These are phyloP conservation scores for Actinernus sp. DNA, from an alignment of 92 coral and sea anemone species.

Conservation along the genomic window DNA sequence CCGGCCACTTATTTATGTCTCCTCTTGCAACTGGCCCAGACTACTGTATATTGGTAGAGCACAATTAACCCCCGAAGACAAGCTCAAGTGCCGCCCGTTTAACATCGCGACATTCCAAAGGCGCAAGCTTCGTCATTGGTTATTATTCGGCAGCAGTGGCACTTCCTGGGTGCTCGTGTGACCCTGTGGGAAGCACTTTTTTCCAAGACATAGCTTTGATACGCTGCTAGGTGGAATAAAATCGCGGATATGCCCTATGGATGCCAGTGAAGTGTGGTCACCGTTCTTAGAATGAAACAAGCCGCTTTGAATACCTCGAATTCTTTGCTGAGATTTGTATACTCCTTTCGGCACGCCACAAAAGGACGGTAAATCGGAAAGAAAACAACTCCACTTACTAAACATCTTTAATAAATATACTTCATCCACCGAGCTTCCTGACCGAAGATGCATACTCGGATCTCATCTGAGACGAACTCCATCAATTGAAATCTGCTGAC, in stretches of 20 bases:
- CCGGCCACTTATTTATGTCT: slow-evolving; percentile 34
- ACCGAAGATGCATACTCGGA: neutral
- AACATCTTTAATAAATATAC: neutral
- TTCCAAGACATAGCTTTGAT: neutral
- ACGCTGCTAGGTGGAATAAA: neutral
- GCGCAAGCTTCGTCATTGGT: neutral
- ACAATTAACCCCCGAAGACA: slow-evolving; percentile 28
- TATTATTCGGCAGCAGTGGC: slow-evolving; percentile 11
- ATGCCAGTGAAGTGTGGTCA: slow-evolving; percentile 13
- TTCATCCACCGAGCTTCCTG: neutral
- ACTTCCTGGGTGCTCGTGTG: slow-evolving; percentile 9
- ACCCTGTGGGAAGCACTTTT: neutral
- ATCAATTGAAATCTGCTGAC: neutral
- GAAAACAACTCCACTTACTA: neutral
- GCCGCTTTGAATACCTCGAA: slow-evolving; percentile 86
- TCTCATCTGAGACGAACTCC: neutral
- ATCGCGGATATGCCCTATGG: slow-evolving; percentile 23
- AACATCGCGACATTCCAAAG: slow-evolving; percentile 12
- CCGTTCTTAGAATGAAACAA: slow-evolving; percentile 18
- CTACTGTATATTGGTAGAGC: slow-evolving; percentile 16
- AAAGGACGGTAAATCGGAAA: slow-evolving; percentile 18
- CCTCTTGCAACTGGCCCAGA: slow-evolving; percentile 20
- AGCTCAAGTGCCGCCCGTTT: slow-evolving; percentile 30
- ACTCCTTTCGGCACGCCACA: slow-evolving; percentile 70
- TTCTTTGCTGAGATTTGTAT: slow-evolving; percentile 53